Evolutionary conservation across 2,797 vertebrate species (phyloP).

Genomic region (Pteronotus mesoamericanus): DNA sequence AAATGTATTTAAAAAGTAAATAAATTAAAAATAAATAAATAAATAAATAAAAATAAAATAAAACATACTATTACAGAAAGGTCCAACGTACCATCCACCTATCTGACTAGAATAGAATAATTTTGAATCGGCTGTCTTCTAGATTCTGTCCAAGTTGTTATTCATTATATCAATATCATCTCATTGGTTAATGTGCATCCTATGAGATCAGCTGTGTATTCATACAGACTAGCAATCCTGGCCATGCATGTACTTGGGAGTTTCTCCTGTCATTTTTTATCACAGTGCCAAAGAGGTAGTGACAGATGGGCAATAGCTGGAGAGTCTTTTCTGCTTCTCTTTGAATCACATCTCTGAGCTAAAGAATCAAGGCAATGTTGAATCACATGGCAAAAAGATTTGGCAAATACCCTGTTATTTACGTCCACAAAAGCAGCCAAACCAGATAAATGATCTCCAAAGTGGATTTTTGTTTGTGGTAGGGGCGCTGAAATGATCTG

Average conservation of each 20-base stretch:
- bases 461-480: constrained; percentile 8
- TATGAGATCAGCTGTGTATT: constrained; percentile 2
- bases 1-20: too few species aligned
- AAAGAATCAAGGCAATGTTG: constrained; percentile 37
- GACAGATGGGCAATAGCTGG: constrained; percentile 7
- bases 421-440: constrained; percentile 12
- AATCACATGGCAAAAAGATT: constrained; percentile 6
- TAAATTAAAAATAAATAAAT: too few species aligned
- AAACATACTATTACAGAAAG: background rate
- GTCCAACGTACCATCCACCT: background rate
- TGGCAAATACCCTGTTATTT: constrained; percentile 22
- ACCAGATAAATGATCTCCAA: constrained; percentile 1
- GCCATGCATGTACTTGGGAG: background rate
- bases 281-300: constrained; percentile 42
- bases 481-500: constrained; percentile 19
- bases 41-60: too few species aligned
- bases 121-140: background rate
- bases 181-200: constrained; percentile 8
- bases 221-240: background rate
- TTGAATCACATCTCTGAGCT: background rate
- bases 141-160: background rate
- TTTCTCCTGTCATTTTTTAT: constrained; percentile 23
- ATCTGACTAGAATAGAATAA: background rate
- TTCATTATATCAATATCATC: background rate
- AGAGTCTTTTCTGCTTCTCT: constrained; percentile 32